Percentiles rank a stretch among this genome's conserved stretches.
Conservation (phyloP, 2,113 vertebrate genomes). For the Nettapus auritus region DNA sequence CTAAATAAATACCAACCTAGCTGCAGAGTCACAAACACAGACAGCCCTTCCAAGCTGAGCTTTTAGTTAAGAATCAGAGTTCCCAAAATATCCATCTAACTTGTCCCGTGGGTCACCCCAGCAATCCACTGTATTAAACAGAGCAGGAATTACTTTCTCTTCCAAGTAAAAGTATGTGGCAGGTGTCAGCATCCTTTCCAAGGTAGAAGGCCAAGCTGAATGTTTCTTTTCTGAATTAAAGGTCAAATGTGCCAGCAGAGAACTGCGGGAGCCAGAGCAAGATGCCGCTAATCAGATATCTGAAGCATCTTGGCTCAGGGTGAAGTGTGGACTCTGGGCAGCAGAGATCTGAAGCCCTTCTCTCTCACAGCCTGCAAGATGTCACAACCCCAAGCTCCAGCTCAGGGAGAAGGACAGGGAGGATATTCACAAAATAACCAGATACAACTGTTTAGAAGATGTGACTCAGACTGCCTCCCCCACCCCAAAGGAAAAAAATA, state of each 20-base stretch:
- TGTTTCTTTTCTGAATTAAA: background rate
- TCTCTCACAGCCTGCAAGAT: background rate
- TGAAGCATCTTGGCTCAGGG: background rate
- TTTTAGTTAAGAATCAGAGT: background rate
- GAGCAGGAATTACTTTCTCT: background rate
- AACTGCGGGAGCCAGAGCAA: background rate
- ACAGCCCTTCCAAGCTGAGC: background rate
- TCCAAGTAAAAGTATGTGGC: background rate
- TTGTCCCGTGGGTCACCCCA: background rate
- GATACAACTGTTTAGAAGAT: background rate
- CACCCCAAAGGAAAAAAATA: no score
- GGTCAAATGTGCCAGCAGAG: background rate
- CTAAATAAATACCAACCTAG: background rate
- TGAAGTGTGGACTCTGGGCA: accelerated
- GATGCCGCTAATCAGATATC: background rate
- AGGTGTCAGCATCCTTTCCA: background rate
- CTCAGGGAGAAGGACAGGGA: background rate
- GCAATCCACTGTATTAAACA: background rate
- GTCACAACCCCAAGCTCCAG: background rate
- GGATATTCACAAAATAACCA: background rate
- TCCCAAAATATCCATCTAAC: background rate
- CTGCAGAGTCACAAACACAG: background rate
- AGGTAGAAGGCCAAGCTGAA: background rate
- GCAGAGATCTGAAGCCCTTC: background rate
- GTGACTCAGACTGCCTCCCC: accelerated